phyloP scores from a whole-genome alignment of 2,888 invertebrate species.

The Acronicta aceris region DNA sequence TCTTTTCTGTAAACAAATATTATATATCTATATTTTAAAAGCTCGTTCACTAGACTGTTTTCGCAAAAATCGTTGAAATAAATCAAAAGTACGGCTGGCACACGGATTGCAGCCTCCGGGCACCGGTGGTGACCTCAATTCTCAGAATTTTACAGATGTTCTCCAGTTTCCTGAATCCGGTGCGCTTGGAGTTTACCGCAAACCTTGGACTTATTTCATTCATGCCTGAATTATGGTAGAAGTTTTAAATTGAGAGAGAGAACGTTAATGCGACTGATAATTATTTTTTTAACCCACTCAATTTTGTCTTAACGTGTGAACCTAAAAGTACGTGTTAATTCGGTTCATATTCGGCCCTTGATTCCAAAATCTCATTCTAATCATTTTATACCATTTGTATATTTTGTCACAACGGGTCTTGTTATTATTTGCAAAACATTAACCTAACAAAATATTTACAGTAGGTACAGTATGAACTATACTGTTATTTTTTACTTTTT shows the following conservation, averaged over 20 bases:
- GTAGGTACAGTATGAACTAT: no score
- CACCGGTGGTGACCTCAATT: slow-evolving; percentile 25
- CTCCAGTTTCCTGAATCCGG: slow-evolving; percentile 7
- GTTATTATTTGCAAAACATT: no score
- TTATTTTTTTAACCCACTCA: neutral
- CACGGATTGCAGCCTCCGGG: slow-evolving; percentile 5
- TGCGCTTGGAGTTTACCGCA: slow-evolving; percentile 8
- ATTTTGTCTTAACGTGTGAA: no score
- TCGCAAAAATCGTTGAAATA: slow-evolving; percentile 27
- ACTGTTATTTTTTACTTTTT: no score
- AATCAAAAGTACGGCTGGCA: slow-evolving; percentile 26
- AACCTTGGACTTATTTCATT: neutral
- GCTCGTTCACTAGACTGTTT: neutral
- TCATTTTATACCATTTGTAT: no score
- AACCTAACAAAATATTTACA: no score
- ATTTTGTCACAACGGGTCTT: no score
- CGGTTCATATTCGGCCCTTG: no score
- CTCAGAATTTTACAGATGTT: slow-evolving; percentile 13
- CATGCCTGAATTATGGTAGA: neutral
- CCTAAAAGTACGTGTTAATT: no score
- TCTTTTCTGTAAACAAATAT: no score
- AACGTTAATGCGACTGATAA: neutral
- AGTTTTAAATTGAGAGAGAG: neutral
- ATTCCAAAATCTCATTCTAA: no score
- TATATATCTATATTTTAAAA: no score